A percentile compares a stretch with the other conserved stretches of the same genome.
Conservation (phyloP, 2,113 vertebrate species). For the Manacus vitellinus region DNA sequence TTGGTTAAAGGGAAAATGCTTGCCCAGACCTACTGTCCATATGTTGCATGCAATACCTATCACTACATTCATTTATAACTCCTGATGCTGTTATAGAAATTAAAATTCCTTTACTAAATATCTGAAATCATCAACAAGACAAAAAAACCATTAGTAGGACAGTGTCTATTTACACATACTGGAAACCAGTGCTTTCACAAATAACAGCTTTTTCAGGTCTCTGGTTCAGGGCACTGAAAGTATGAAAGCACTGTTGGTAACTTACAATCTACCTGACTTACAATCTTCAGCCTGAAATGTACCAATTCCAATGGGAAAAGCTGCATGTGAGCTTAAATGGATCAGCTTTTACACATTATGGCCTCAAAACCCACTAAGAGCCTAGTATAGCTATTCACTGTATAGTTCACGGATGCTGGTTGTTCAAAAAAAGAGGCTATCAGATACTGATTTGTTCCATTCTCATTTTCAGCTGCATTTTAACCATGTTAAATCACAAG, state of each 20-base stretch:
- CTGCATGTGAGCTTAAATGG: neutral
- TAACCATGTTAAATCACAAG: neutral
- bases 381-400: neutral
- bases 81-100: neutral
- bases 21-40: neutral
- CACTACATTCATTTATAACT: neutral
- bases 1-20: neutral
- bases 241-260: neutral
- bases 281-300: neutral
- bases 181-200: neutral
- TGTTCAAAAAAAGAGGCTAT: neutral
- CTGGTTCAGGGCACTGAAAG: neutral
- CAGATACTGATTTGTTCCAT: neutral
- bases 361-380: neutral
- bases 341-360: neutral
- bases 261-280: neutral
- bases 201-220: neutral
- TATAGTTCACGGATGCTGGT: neutral
- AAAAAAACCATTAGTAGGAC: neutral
- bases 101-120: neutral
- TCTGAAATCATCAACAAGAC: neutral
- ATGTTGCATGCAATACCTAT: neutral
- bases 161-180: neutral
- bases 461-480: neutral
- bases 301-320: neutral